phyloP scores from a whole-genome alignment of 2,888 invertebrate genomes.

The Deilephila porcellus region DNA sequence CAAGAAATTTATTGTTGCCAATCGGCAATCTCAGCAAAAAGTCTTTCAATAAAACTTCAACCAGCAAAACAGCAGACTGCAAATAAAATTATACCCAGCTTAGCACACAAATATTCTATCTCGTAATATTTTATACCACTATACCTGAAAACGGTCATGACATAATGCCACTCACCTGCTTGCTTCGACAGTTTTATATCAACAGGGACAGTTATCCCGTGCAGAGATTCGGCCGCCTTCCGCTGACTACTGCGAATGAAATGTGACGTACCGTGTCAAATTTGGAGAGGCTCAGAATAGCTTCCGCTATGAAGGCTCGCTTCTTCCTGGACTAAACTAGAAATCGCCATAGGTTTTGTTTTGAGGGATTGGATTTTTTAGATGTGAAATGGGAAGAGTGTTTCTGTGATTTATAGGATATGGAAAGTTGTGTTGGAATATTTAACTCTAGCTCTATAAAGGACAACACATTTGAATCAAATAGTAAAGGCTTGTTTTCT shows the following conservation, averaged over 20 bases:
- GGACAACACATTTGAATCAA: no score
- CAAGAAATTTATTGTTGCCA: no score
- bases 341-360: constrained; percentile 13
- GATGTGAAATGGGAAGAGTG: neutral
- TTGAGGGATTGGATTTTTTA: constrained; percentile 5
- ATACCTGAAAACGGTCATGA: constrained; percentile 32
- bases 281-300: constrained; percentile 19
- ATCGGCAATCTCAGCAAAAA: no score
- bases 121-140: neutral
- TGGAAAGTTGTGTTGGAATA: neutral
- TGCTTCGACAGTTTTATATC: constrained; percentile 61
- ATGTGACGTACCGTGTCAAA: constrained; percentile 50
- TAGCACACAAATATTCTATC: no score
- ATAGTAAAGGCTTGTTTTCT: no score
- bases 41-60: no score
- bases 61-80: no score
- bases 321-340: constrained; percentile 23
- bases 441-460: neutral
- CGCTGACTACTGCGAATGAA: constrained; percentile 68
- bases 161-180: constrained; percentile 53
- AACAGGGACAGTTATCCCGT: constrained; percentile 77
- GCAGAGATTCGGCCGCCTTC: constrained; percentile 66
- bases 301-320: constrained; percentile 16
- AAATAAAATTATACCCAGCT: no score
- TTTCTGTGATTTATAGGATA: neutral